phyloP scores from a whole-genome alignment of 2,113 vertebrate species.

The Opisthocomus hoazin region DNA sequence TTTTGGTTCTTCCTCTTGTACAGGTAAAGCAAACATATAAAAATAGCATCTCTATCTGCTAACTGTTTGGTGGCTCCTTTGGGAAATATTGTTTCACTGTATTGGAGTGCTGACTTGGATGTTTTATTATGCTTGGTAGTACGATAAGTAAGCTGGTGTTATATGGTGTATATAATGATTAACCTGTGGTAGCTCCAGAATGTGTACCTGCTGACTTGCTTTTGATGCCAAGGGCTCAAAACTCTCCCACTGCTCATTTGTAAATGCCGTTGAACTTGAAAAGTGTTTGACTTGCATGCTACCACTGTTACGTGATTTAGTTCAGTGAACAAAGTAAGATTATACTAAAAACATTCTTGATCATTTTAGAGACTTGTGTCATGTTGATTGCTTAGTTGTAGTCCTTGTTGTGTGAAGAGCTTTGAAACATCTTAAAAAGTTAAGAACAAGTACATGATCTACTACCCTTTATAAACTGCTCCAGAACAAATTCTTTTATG shows the following conservation, averaged over 20 bases:
- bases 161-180: background rate
- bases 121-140: background rate
- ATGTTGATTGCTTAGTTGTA: background rate
- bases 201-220: background rate
- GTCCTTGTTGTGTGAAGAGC: background rate
- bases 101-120: background rate
- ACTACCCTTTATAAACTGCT: background rate
- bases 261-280: background rate
- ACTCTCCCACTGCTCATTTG: background rate
- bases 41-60: background rate
- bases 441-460: background rate
- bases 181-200: slow-evolving; percentile 4
- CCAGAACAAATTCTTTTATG: background rate
- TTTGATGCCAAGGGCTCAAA: background rate
- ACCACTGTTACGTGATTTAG: background rate
- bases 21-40: background rate
- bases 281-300: background rate
- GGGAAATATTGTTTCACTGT: background rate
- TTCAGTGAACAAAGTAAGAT: background rate
- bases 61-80: background rate
- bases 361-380: background rate
- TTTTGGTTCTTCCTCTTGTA: background rate
- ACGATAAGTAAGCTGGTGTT: background rate
- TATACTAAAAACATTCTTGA: background rate
- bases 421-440: background rate